Base-by-base conservation (phyloP, 2,797 vertebrate species). In the Peromyscus aztecus region DNA sequence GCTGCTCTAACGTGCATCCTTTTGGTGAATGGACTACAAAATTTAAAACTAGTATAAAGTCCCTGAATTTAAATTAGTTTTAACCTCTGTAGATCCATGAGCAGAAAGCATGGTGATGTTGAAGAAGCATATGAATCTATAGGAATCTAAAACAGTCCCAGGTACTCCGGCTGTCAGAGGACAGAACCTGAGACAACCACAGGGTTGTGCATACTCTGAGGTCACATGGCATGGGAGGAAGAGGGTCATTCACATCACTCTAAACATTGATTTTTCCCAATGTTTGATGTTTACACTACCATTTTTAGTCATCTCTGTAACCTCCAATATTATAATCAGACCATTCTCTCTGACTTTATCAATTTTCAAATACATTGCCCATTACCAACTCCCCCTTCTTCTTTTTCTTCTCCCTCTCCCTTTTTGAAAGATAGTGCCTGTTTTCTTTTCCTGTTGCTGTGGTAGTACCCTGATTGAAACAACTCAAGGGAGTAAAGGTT, bases 21-120 rank as follows among this genome's bases (percentile, higher is more conserved):
- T 87, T 94, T 75, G 94, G 34, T 49, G 24, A 52, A 71, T 82
- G 46, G 34, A 90, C 69, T 71, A 65, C 23, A 91, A 76, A 55
- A 71, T n/a, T 84, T 37, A 91, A 94, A 91, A 69, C n/a, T 37
- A 59, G 27, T 17, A 5, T 82, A 93, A 76, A 27, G 12, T 31
- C 27, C 14, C 14, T 31, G 27, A 29, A 19, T 59, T 82, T 82
- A 43, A 61, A 83, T 10, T 43, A 59, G 57, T 43, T 31, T 43
- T 43, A 83, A 43, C 24, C 27, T 83, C 37, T 83, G 27, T 63
- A 16, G 37, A 31, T 83, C 29, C 16, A 31, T 21, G 59, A 83
- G 43, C 69, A 65, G 78, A 77, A n/a, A 93, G 2, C 17, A 65
- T 14, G 29, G 13, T 59, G 76, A 8, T 52, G 29, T 23, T 88